These are phyloP conservation scores for Hypocryptadius cinnamomeus DNA, from an alignment of 2,113 vertebrate species.

Conservation along the genomic window DNA sequence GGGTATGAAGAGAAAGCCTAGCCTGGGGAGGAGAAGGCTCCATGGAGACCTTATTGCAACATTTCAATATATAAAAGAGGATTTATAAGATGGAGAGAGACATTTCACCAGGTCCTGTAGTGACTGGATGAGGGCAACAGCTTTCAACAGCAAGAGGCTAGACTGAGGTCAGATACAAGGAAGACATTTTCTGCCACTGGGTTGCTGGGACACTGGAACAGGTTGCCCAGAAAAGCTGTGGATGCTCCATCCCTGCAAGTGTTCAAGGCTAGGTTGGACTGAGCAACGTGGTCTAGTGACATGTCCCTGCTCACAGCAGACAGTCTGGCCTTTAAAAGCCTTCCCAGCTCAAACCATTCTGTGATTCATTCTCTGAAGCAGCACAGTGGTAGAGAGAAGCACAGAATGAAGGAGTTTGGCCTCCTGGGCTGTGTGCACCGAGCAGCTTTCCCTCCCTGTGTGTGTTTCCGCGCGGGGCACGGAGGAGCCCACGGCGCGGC, in stretches of 20 bases:
- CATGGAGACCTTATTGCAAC: neutral
- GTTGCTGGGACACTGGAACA: neutral
- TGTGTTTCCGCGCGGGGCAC: neutral
- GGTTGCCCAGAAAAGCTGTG: neutral
- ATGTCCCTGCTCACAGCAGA: neutral
- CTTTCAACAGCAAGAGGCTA: neutral
- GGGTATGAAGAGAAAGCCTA: neutral
- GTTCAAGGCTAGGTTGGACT: fast-evolving
- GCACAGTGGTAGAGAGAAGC: neutral
- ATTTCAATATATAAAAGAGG: neutral
- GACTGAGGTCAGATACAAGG: neutral
- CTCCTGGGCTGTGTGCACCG: fast-evolving
- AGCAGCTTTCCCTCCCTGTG: neutral
- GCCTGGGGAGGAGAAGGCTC: neutral
- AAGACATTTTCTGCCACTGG: neutral
- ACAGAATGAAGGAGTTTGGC: neutral
- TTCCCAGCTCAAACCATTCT: neutral
- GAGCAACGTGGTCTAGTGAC: neutral
- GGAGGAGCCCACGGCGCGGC: neutral
- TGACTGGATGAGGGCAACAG: neutral
- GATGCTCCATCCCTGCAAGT: neutral
- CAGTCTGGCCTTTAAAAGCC: neutral
- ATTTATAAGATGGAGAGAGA: neutral
- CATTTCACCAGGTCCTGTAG: neutral
- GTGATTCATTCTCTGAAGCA: neutral